These are phyloP conservation scores for Parochlus steinenii DNA, from an alignment of 2,888 invertebrate species.

Conservation along the genomic window DNA sequence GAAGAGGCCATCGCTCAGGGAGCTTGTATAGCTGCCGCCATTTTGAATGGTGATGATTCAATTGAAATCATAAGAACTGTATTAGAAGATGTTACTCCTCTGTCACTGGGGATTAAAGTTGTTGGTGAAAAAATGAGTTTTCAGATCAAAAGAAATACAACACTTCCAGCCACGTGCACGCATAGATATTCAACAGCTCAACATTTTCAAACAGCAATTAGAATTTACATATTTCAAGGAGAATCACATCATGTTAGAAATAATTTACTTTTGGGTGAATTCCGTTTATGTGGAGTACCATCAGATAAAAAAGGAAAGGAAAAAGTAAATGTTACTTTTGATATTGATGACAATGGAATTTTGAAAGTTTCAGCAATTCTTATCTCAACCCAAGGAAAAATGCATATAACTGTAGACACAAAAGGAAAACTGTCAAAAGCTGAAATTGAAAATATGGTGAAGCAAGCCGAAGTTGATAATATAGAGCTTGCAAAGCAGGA, in stretches of 20 bases:
- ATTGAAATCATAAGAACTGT: conserved; percentile 47
- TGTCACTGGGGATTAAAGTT: conserved; percentile 53
- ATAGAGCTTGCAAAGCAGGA: too few relatives aligned
- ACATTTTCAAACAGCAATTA: neutral
- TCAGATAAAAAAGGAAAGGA: conserved; percentile 36
- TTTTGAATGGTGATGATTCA: conserved; percentile 35
- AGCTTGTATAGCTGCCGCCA: conserved; percentile 52
- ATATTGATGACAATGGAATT: conserved; percentile 47
- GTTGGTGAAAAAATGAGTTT: conserved; percentile 57
- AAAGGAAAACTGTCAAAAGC: too few relatives aligned
- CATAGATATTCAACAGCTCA: neutral
- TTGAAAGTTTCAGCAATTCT: conserved; percentile 46
- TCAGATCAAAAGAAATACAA: conserved; percentile 50
- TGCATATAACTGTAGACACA: too few relatives aligned
- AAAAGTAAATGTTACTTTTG: conserved; percentile 20
- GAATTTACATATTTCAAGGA: neutral
- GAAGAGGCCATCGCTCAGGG: conserved; percentile 56
- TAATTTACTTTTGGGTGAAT: neutral
- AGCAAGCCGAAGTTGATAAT: too few relatives aligned
- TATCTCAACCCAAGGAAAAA: too few relatives aligned
- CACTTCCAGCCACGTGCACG: conserved; percentile 43
- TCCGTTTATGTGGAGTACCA: conserved; percentile 33
- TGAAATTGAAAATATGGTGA: too few relatives aligned
- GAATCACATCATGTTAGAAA: neutral
- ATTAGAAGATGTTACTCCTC: conserved; percentile 45